Conservation (phyloP, 2,797 vertebrate genomes). For the Heteromormyrus szaboi region DNA sequence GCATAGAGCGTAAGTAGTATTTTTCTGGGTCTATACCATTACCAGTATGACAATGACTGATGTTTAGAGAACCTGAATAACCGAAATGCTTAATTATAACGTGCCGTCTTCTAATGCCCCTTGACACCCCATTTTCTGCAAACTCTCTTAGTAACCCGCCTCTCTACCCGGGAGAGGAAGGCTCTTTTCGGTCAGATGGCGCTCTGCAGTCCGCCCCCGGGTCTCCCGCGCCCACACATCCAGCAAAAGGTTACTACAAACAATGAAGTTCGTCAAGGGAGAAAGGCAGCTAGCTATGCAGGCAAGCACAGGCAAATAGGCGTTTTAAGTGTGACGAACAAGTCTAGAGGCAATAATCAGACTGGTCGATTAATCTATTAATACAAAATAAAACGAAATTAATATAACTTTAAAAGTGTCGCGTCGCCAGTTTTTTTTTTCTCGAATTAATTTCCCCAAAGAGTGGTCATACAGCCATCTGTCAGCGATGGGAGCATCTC, state of each 20-base stretch:
- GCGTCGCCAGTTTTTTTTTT: not conserved
- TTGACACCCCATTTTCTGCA: slow-evolving; percentile 48
- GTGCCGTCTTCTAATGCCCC: slow-evolving; percentile 26
- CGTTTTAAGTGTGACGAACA: slow-evolving; percentile 11
- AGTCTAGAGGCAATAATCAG: slow-evolving; percentile 8
- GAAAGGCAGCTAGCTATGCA: slow-evolving; percentile 62
- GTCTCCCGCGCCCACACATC: slow-evolving; percentile 76
- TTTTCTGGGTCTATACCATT: not conserved
- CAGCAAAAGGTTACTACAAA: slow-evolving; percentile 69
- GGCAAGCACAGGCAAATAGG: slow-evolving; percentile 18
- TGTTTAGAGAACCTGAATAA: not conserved
- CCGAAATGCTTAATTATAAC: slow-evolving; percentile 12
- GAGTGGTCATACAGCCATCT: not conserved
- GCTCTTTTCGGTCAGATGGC: slow-evolving; percentile 79
- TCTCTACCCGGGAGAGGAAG: slow-evolving; percentile 71
- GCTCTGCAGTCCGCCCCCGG: slow-evolving; percentile 75
- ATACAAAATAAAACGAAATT: not conserved
- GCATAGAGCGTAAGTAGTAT: not conserved
- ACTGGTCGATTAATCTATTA: not conserved
- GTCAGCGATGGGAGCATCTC: not conserved
- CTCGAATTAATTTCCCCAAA: not conserved
- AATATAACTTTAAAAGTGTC: not conserved
- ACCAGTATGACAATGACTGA: not conserved
- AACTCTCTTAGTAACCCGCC: slow-evolving; percentile 62
- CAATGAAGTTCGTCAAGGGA: slow-evolving; percentile 69